A percentile compares a stretch with the other conserved stretches of the same genome.
Evolutionary conservation across 2,888 invertebrate species (phyloP).

Genomic region (Sclerodermus sp.): DNA sequence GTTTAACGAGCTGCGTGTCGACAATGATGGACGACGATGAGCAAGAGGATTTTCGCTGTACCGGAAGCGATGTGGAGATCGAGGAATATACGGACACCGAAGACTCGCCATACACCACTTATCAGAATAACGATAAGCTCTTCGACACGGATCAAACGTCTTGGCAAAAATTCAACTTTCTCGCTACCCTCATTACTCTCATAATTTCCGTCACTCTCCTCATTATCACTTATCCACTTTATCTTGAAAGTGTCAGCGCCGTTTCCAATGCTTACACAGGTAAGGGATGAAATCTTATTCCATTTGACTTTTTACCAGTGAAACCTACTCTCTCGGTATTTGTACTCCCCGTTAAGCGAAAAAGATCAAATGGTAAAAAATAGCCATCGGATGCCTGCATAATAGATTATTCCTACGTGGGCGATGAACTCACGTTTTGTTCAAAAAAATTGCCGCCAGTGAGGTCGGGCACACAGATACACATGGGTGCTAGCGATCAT

Average conservation of each 20-base stretch:
- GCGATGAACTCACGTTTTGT: too few species aligned
- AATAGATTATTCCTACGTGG: too few species aligned
- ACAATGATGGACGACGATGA: conserved; percentile 52
- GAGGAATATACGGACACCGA: conserved; percentile 53
- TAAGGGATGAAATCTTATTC: conserved; percentile 11
- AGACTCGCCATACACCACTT: conserved; percentile 46
- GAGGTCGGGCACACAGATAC: too few species aligned
- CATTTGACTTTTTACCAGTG: too few species aligned
- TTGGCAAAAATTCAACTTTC: conserved; percentile 57
- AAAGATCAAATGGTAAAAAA: too few species aligned
- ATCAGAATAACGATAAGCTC: conserved; percentile 46
- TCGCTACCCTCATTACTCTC: conserved; percentile 57
- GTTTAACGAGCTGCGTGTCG: conserved; percentile 37
- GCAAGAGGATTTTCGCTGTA: conserved; percentile 48
- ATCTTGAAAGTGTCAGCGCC: conserved; percentile 55
- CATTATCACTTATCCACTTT: conserved; percentile 61
- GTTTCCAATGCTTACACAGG: conserved; percentile 54
- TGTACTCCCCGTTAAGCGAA: too few species aligned
- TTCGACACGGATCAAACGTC: conserved; percentile 47
- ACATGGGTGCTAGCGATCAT: too few species aligned
- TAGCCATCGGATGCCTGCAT: too few species aligned
- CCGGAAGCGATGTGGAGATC: conserved; percentile 49
- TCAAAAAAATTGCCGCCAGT: too few species aligned
- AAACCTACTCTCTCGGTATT: too few species aligned
- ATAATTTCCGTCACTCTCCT: conserved; percentile 59